phyloP scores from a whole-genome alignment of 2,888 invertebrate species.

The Patella caerulea region DNA sequence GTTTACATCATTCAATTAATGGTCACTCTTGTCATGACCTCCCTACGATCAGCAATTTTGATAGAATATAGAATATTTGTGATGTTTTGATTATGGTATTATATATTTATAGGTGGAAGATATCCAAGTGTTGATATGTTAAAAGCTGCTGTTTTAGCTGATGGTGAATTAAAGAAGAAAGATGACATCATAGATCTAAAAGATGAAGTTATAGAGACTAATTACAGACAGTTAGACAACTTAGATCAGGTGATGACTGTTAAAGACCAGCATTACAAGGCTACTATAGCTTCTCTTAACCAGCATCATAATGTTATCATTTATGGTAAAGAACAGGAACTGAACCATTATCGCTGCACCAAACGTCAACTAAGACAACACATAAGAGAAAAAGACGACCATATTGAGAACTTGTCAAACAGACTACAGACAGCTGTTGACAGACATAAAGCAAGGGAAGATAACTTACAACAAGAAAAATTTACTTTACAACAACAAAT shows the following conservation, averaged over 20 bases:
- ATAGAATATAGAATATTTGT: too few species aligned
- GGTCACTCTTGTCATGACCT: too few species aligned
- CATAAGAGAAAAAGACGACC: too few species aligned
- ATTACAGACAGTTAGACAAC: neutral
- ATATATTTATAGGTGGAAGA: neutral
- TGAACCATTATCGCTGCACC: too few species aligned
- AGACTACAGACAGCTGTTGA: too few species aligned
- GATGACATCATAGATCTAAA: neutral
- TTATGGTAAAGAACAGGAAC: neutral
- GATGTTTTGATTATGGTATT: neutral
- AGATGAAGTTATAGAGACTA: neutral
- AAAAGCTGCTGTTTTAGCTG: neutral
- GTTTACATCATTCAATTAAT: too few species aligned
- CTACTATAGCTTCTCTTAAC: neutral
- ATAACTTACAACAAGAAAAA: too few species aligned
- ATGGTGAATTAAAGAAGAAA: neutral
- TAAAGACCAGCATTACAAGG: neutral
- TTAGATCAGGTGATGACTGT: neutral
- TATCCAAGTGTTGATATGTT: neutral
- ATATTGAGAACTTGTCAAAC: too few species aligned
- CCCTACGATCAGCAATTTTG: too few species aligned
- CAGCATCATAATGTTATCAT: neutral
- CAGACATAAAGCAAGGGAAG: too few species aligned
- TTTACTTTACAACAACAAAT: too few species aligned
- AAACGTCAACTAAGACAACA: too few species aligned